Evolutionary conservation across 2,797 vertebrate species (phyloP).

Genomic region (Gymnothorax reevesii): DNA sequence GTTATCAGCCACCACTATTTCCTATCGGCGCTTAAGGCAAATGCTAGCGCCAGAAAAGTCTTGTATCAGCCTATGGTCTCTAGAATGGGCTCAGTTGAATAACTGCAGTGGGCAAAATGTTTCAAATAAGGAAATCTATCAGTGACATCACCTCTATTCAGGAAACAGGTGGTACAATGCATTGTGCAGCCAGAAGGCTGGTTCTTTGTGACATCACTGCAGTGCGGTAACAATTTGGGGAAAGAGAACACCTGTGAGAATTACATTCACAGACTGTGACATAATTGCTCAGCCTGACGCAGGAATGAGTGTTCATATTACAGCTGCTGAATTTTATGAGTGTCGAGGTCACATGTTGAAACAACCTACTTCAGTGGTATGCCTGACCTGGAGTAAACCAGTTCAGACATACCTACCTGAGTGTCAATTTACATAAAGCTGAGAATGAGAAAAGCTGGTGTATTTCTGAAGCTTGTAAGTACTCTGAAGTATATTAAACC

Average conservation of each 20-base stretch:
- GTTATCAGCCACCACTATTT: no score
- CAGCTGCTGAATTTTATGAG: neutral
- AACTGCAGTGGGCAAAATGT: neutral
- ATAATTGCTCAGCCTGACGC: neutral
- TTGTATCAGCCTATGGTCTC: neutral
- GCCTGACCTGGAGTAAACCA: neutral
- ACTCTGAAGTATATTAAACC: neutral
- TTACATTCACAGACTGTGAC: neutral
- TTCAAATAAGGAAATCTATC: neutral
- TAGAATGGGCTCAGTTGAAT: neutral
- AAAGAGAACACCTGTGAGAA: slow-evolving; percentile 12
- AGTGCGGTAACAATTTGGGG: neutral
- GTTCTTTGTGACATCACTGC: neutral
- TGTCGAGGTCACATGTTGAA: neutral
- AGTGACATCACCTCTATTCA: neutral
- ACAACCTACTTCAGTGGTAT: neutral
- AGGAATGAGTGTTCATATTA: neutral
- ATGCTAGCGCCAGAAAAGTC: no score
- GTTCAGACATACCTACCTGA: neutral
- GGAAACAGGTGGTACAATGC: slow-evolving; percentile 14
- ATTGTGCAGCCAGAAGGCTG: neutral
- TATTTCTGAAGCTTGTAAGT: neutral
- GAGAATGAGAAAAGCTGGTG: neutral
- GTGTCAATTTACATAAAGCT: neutral
- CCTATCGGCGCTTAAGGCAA: no score